Base-by-base conservation (phyloP, 1,140 invertebrate genomes). In the Sminthurinus signatus region DNA sequence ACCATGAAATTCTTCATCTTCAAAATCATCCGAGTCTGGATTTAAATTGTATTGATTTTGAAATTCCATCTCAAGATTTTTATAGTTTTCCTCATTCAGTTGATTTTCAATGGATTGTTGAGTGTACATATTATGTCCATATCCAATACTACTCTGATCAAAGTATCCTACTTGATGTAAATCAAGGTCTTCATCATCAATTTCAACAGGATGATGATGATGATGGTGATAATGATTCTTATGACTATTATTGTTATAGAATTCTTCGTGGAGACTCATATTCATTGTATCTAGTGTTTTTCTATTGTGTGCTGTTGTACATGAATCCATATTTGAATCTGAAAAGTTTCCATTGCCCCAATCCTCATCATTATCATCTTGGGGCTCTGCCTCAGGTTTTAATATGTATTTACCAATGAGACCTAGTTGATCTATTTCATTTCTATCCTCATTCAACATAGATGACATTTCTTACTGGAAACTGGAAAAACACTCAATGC, bases 131-230 rank as follows among this genome's bases (percentile, higher is more conserved):
- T 23, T 8, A 36, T 36, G 32, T 27, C 50, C 50, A 28, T 52
- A 52, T 14, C 14, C 14, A 5, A 29, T n/a, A 8, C 50, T 25
- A 23, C 27, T 25, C 21, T 3, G 4, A n/a, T 52, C 50, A 52
- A 28, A 52, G 27, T 28, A 52, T 28, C 50, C 50, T 4, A 52
- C 50, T 52, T 52, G 50, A 23, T 52, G 19, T 8, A 52, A 10
- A 25, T 52, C 50, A 52, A 52, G 8, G n/a, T 52, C 50, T 25
- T 15, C 14, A 29, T 52, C 14, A 14, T 52, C 50, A 23, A 5
- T 52, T 12, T 3, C 21, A 23, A 14, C 46, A 8, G 19, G 19
- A n/a, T n/a, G n/a, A n/a, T n/a, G n/a, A n/a, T n/a, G n/a, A n/a
- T n/a, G n/a, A n/a, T n/a, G n/a, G n/a, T n/a, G 32, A 15, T 8